Conservation (phyloP, 2,888 invertebrate species). For the Yponomeuta evonymella region DNA sequence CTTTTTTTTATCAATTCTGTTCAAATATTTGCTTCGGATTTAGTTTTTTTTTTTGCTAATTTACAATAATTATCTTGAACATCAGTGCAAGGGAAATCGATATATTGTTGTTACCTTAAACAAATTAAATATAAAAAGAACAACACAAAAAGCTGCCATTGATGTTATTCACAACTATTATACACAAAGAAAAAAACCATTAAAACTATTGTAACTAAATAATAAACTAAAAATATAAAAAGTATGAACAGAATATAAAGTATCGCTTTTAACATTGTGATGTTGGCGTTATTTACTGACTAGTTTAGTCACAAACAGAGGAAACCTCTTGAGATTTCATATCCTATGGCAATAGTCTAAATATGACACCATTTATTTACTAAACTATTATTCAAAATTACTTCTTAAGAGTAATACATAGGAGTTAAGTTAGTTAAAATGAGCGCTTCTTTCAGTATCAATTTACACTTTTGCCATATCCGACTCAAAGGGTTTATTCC, state of each 20-base stretch:
- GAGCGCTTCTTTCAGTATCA: slow-evolving; percentile 16
- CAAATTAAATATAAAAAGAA: neutral
- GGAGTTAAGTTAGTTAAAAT: neutral
- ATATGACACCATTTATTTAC: slow-evolving; percentile 20
- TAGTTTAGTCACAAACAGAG: slow-evolving; percentile 59
- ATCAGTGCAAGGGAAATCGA: neutral
- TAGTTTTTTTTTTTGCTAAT: slow-evolving; percentile 6
- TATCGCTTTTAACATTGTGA: slow-evolving; percentile 39
- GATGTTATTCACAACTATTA: neutral
- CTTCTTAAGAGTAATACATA: too few relatives aligned
- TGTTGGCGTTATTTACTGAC: slow-evolving; percentile 60
- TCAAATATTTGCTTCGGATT: neutral
- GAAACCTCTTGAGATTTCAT: slow-evolving; percentile 53
- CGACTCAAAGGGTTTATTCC: slow-evolving; percentile 20
- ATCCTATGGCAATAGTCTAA: slow-evolving; percentile 36
- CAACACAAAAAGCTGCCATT: slow-evolving; percentile 10
- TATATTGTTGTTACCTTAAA: neutral
- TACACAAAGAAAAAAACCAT: neutral
- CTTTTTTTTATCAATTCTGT: neutral
- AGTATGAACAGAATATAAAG: neutral
- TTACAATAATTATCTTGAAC: neutral
- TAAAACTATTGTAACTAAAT: neutral
- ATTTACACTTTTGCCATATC: slow-evolving; percentile 35
- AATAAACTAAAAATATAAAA: neutral
- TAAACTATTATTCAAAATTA: neutral